Evolutionary conservation across 1,140 invertebrate species (phyloP), one percentile per base, ranked within the genome.

Genomic region (Anagrus nilaparvatae): DNA sequence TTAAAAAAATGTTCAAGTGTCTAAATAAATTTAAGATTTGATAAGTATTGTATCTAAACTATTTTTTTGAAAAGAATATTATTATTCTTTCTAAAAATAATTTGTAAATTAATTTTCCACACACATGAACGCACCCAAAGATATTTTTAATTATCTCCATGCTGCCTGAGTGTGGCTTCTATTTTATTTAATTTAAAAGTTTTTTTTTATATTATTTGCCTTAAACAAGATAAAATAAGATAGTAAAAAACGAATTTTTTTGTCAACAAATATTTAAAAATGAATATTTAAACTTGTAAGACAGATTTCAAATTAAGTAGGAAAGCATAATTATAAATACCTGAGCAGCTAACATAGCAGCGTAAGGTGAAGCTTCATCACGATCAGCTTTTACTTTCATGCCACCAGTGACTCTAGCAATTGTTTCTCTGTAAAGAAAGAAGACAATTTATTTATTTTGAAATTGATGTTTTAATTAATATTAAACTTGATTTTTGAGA

Each of bases 341-440:
- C 75, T 99, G 96, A 50, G 96, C 95, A 61, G 97, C 97, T 73
- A 99, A 95, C 96, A 99, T 99, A 82, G 96, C 96, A 63, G 96
- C 97, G 61, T 99, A 99, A 12, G 97, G 97, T 20, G 95, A 98
- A 54, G 95, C 90, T 72, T 99, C 97, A 74, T 99, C 97, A 77
- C 97, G 82, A 74, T 99, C 97, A 58, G 96, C 96, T 70, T 99
- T 99, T 0, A 99, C 97, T 75, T 99, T 99, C 97, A 99, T 99
- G 44, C 97, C 97, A 66, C 97, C 97, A 58, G 97, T 99, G 23
- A 99, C 88, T 59, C 95, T 78, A 43, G 89, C 87, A 60, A 99
- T 98, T 3, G 96, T 99, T 87, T 99, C 95, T 58, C 92, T 85
- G 48, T n/a, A 56, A 59, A 47, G n/a, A n/a, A n/a, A n/a, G n/a